phyloP scores from a whole-genome alignment of 2,113 vertebrate genomes.

The Heptranchias perlo region DNA sequence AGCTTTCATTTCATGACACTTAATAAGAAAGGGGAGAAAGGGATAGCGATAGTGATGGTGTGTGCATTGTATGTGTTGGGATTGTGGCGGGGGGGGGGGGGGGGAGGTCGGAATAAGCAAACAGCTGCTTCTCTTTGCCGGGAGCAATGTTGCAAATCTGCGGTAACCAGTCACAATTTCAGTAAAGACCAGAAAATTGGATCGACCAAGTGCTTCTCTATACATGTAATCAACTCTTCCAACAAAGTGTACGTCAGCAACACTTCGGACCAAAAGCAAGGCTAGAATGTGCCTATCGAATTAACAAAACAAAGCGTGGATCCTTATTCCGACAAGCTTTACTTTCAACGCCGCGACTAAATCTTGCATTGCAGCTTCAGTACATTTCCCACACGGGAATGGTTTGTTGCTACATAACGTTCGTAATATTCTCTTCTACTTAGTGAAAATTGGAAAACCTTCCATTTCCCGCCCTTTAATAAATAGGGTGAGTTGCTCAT shows the following conservation, averaged over 20 bases:
- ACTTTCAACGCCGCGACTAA: neutral
- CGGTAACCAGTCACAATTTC: slow-evolving; percentile 30
- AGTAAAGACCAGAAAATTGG: slow-evolving; percentile 29
- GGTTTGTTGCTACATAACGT: neutral
- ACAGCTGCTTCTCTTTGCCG: slow-evolving; percentile 19
- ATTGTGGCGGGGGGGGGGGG: neutral
- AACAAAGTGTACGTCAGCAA: neutral
- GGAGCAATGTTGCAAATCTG: slow-evolving; percentile 5
- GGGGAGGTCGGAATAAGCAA: neutral
- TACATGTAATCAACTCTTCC: neutral
- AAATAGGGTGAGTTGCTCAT: neutral
- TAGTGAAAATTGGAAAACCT: neutral
- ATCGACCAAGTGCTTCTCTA: neutral
- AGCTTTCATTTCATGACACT: neutral
- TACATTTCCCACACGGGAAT: neutral
- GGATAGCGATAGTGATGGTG: neutral
- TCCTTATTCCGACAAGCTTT: slow-evolving; percentile 12
- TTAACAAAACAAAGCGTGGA: slow-evolving; percentile 17
- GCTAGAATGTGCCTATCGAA: slow-evolving; percentile 20
- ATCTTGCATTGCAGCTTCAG: neutral
- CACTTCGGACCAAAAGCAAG: slow-evolving; percentile 20
- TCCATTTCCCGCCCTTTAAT: neutral
- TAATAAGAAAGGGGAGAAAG: neutral
- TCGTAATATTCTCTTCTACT: neutral
- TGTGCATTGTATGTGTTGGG: neutral